Evolutionary conservation across 2,113 vertebrate species (phyloP).

Genomic region (Chaetura pelagica): DNA sequence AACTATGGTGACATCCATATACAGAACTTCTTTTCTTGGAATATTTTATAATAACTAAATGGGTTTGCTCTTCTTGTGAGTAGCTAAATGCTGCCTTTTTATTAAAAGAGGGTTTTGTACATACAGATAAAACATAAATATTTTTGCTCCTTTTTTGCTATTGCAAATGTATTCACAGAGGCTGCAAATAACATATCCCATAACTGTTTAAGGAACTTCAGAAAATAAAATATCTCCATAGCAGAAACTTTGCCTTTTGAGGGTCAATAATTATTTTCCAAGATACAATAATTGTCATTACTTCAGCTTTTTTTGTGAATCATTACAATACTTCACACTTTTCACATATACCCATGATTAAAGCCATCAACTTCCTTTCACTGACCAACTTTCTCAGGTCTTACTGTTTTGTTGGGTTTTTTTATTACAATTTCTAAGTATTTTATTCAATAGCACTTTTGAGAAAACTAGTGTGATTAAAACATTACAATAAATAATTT

Average conservation of each 20-base stretch:
- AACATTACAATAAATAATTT: neutral
- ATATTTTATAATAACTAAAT: neutral
- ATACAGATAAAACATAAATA: neutral
- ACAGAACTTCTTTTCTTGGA: neutral
- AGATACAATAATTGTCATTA: neutral
- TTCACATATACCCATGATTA: neutral
- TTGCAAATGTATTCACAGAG: neutral
- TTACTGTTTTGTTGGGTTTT: neutral
- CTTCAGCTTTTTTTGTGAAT: neutral
- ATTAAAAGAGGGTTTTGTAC: fast-evolving
- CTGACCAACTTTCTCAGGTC: neutral
- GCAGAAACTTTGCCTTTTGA: neutral
- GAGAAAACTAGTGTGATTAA: neutral
- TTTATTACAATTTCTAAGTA: neutral
- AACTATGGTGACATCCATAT: neutral
- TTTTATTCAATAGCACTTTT: neutral
- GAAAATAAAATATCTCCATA: neutral
- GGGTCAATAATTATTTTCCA: neutral
- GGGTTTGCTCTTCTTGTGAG: neutral
- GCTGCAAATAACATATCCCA: neutral
- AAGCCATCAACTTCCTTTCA: neutral
- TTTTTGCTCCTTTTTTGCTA: neutral
- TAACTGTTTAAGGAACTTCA: neutral
- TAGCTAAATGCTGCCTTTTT: neutral
- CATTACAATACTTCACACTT: neutral